Percentiles rank a stretch among this genome's conserved stretches.
These are phyloP conservation scores for Mormyrus lacerda DNA, from an alignment of 2,113 vertebrate species.

Conservation along the genomic window DNA sequence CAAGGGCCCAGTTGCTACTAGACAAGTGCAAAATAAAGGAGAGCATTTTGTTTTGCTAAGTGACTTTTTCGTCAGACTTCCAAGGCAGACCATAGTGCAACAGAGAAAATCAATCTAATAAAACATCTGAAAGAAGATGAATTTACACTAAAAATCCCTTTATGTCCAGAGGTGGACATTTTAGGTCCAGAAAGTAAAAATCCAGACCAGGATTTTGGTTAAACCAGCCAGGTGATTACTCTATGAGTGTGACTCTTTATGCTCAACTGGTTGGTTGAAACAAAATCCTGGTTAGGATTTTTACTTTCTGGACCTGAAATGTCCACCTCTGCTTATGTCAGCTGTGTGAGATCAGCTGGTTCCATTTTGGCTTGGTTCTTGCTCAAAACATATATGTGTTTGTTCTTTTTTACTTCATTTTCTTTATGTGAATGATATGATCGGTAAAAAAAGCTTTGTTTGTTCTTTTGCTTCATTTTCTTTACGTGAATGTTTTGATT, in stretches of 20 bases:
- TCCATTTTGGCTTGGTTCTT: background rate
- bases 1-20: background rate
- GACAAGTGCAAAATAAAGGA: background rate
- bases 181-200: too few species aligned
- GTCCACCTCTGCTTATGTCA: background rate
- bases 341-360: background rate
- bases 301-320: too few species aligned
- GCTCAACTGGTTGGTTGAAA: too few species aligned
- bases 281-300: too few species aligned
- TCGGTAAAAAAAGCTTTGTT: background rate
- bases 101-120: background rate
- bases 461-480: background rate
- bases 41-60: background rate
- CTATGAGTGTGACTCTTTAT: too few species aligned
- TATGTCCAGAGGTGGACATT: too few species aligned
- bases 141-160: background rate
- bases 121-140: background rate
- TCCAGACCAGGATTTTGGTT: too few species aligned
- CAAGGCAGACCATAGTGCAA: background rate
- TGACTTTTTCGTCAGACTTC: background rate
- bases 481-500: background rate
- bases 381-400: background rate
- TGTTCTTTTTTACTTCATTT: background rate
- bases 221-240: too few species aligned
- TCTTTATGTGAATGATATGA: background rate